Percentiles rank a stretch among this genome's conserved stretches.
Conservation (phyloP, 2,888 invertebrate species). For the Hirtodrosophila confusa region DNA sequence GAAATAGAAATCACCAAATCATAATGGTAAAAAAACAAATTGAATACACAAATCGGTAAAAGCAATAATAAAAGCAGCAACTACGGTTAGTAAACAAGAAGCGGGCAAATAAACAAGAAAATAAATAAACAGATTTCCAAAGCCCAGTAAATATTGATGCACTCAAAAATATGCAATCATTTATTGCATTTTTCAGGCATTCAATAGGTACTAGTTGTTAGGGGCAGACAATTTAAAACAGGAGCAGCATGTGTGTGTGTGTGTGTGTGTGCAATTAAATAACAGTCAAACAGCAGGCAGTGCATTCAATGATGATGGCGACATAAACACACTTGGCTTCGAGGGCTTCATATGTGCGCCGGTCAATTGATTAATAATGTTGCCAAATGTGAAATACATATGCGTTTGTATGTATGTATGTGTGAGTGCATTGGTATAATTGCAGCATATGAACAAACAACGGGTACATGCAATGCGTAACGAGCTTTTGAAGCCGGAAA, state of each 20-base stretch:
- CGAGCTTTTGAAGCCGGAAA: constrained; percentile 54
- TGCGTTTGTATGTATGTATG: constrained; percentile 8
- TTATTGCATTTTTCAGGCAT: constrained; percentile 39
- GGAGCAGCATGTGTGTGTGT: neutral
- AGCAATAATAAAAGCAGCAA: neutral
- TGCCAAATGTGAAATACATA: constrained; percentile 30
- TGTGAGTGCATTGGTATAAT: constrained; percentile 47
- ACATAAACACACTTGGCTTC: constrained; percentile 23
- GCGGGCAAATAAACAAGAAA: constrained; percentile 7
- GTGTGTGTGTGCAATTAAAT: constrained; percentile 46
- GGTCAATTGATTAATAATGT: constrained; percentile 64
- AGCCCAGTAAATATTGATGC: constrained; percentile 40
- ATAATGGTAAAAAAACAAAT: too few relatives aligned
- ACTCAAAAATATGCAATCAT: constrained; percentile 57
- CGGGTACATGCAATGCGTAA: constrained; percentile 48
- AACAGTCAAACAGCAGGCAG: constrained; percentile 17
- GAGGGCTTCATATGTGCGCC: constrained; percentile 16
- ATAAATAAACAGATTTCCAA: constrained; percentile 13
- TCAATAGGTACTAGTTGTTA: constrained; percentile 2
- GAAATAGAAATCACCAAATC: too few relatives aligned
- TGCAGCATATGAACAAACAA: constrained; percentile 62
- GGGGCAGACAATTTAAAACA: too few relatives aligned
- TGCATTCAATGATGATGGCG: constrained; percentile 31
- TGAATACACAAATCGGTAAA: too few relatives aligned
- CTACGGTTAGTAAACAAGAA: constrained; percentile 4